Evolutionary conservation across 2,888 invertebrate species (phyloP), one percentile per base, ranked within the genome.

Genomic region (Chydorus sphaericus): DNA sequence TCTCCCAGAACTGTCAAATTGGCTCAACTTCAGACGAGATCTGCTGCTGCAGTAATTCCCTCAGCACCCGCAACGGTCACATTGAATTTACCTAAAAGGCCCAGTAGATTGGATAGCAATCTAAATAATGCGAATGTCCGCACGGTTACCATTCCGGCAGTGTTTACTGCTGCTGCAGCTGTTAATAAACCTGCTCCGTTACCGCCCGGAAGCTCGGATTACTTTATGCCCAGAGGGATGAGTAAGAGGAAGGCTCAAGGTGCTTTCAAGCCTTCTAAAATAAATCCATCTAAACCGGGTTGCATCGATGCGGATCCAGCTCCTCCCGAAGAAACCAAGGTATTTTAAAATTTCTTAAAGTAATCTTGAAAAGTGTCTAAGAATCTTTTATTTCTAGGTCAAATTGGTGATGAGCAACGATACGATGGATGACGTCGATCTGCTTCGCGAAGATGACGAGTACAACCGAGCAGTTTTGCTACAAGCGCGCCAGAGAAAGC

Each of bases 151-250:
- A 44, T 44, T 44, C 44, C 44, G 14, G 28, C 44, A 14, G 44
- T 44, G 23, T 44, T 44, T 26, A 44, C 44, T 8, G 44, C 44
- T 1, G 28, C 44, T 14, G 33, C 44, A 3, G 44, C 44, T 26
- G 28, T 26, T 23, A 44, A 44, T 10, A 4, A 20, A 26, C 26
- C 44, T 23, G 26, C 26, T 5, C 3, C 44, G 28, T 44, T 44
- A 20, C 44, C 44, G 10, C 44, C 44, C 14, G 44, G 44, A 23
- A 44, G 44, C 28, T 23, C 28, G 14, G 44, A 44, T 23, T 52
- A 52, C 26, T 52, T 52, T 26, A 52, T 52, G 52, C 52, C 52
- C 18, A 33, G 52, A 18, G 52, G 52, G 18, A 37, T 52, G 20
- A 36, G 33, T n/a, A 52, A 52, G 26, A 33, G 52, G 20, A 52